A percentile compares a stretch with the other conserved stretches of the same genome.
These are phyloP conservation scores for Sceliomorpha sp. DNA, from an alignment of 2,888 invertebrate genomes.

Conservation along the genomic window DNA sequence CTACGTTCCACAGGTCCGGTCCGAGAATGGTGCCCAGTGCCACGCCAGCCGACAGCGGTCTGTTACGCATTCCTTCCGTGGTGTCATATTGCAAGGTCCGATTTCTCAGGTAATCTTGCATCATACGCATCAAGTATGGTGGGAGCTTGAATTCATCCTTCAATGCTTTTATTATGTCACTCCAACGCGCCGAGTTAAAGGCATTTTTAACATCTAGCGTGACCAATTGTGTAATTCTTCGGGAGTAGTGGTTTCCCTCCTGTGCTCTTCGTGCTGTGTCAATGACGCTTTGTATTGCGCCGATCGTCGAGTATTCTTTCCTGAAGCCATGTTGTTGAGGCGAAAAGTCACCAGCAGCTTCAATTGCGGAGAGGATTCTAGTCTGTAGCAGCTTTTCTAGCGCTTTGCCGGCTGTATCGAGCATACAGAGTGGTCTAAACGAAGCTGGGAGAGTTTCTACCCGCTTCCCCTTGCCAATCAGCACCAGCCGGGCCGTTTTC, in stretches of 20 bases:
- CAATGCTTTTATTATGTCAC: slow-evolving; percentile 37
- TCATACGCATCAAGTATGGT: slow-evolving; percentile 26
- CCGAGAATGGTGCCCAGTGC: slow-evolving; percentile 53
- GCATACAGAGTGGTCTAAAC: slow-evolving; percentile 8
- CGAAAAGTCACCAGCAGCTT: slow-evolving; percentile 5
- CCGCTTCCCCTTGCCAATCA: slow-evolving; percentile 1
- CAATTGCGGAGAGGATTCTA: neutral
- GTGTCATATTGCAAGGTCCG: slow-evolving; percentile 34
- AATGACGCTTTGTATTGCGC: slow-evolving; percentile 34
- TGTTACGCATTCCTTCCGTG: slow-evolving; percentile 23
- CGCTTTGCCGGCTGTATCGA: neutral
- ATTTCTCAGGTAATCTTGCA: slow-evolving; percentile 47
- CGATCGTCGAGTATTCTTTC: slow-evolving; percentile 43
- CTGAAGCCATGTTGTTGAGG: slow-evolving; percentile 51
- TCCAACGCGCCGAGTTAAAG: slow-evolving; percentile 49
- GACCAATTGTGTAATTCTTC: slow-evolving; percentile 39
- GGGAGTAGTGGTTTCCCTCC: slow-evolving; percentile 13
- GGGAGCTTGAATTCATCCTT: slow-evolving; percentile 28
- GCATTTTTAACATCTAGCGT: slow-evolving; percentile 41
- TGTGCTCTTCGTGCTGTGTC: slow-evolving; percentile 12
- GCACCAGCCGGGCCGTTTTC: slow-evolving; percentile 1
- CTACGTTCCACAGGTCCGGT: slow-evolving; percentile 55
- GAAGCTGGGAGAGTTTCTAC: neutral
- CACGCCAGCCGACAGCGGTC: slow-evolving; percentile 34
- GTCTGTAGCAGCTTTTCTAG: neutral